Evolutionary conservation across 2,797 vertebrate genomes (phyloP), one percentile per base, ranked within the genome.

Genomic region (Oreonectes daqikongensis): DNA sequence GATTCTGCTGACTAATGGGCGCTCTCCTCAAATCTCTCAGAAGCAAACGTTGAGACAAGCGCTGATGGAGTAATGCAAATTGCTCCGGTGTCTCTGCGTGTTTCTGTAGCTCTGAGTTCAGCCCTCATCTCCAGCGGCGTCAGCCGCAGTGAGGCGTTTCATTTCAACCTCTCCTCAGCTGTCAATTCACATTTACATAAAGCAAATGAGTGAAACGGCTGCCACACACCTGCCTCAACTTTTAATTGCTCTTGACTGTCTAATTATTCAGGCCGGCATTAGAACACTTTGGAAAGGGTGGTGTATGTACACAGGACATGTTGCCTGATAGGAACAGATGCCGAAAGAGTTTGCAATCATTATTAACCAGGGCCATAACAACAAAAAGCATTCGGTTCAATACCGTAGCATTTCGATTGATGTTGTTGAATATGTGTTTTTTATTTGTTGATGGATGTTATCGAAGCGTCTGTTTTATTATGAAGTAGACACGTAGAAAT

Each of bases 1-100:
- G 63, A 65, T 65, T 65, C 26, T 65, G 63, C 63, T 65, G 63
- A 65, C n/a, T 65, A 65, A 65, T 44, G 38, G 20, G 2, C 38
- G 38, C 14, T 65, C 55, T 63, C 24, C 28, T n/a, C 15, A 30
- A 15, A 40, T 79, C 72, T 74, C 17, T n/a, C 59, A 72, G 53
- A 42, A 73, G 72, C 52, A 50, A 38, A 73, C 61, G 77, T 76
- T 83, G 79, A 77, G 84, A 82, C 75, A 71, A 79, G 69, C 22
- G 2, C 60, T 59, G 69, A 38, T 68, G 66, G 70, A 81, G 75
- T 81, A 79, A 82, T 66, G 65, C 78, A 78, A 42, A 40, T 1
- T 3, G 11, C 69, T 52, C 46, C 42, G 44, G 69, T 76, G 79
- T 78, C 72, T 22, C 60, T 60, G 69, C 60, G 60, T 71, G 65